Percentiles rank a stretch among this genome's conserved stretches.
phyloP scores from a whole-genome alignment of 2,888 invertebrate genomes.

The Pterostichus madidus region DNA sequence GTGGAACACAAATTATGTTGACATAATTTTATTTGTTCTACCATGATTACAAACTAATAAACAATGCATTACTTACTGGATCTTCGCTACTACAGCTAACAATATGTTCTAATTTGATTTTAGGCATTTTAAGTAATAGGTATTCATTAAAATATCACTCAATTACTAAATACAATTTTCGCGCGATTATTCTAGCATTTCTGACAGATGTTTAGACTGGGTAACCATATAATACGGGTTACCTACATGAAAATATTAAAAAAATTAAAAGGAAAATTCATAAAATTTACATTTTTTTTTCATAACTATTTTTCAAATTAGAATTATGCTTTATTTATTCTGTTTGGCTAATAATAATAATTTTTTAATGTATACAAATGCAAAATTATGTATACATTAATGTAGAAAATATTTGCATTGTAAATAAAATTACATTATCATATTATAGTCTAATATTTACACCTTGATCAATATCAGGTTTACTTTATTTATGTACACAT shows the following conservation, averaged over 20 bases:
- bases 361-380: slow-evolving; percentile 1
- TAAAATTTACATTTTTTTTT: too few species aligned
- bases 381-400: background rate
- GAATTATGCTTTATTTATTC: background rate
- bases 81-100: slow-evolving; percentile 90
- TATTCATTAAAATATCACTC: background rate
- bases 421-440: slow-evolving; percentile 56
- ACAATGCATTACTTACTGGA: slow-evolving; percentile 79
- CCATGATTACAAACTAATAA: background rate
- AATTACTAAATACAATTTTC: background rate
- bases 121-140: slow-evolving; percentile 81
- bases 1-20: background rate
- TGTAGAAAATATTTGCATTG: slow-evolving; percentile 51
- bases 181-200: slow-evolving; percentile 12
- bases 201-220: slow-evolving; percentile 10
- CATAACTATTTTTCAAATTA: background rate
- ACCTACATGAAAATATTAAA: too few species aligned
- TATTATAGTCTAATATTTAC: slow-evolving; percentile 34
- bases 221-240: too few species aligned
- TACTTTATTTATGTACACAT: slow-evolving; percentile 36
- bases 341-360: background rate
- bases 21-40: background rate
- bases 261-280: too few species aligned
- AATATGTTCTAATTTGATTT: slow-evolving; percentile 83
- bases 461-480: slow-evolving; percentile 39